Conservation (phyloP, 1,140 invertebrate genomes). For the Musca domestica region DNA sequence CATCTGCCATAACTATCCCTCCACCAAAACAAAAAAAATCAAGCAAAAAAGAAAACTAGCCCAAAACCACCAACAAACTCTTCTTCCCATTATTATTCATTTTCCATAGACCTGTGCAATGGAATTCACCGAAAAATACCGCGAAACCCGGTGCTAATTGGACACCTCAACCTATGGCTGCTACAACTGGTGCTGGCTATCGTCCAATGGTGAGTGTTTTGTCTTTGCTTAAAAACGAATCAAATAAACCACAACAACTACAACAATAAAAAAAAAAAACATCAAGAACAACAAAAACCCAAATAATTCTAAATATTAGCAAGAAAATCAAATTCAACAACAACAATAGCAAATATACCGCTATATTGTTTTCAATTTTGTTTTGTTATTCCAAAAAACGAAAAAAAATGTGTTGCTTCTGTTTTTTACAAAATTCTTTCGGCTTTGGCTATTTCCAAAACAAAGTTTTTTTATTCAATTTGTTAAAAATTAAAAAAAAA, state of each 20-base stretch:
- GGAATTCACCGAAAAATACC: conserved; percentile 82
- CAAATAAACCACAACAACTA: not conserved
- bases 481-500: too few species aligned
- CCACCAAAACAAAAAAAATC: conserved; percentile 1
- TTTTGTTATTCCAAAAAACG: not conserved
- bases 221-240: conserved; percentile 26
- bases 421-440: too few species aligned
- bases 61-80: conserved; percentile 5
- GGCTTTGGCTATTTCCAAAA: too few species aligned
- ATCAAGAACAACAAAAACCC: not conserved
- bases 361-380: not conserved
- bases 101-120: conserved; percentile 67
- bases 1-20: too few species aligned
- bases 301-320: too few species aligned
- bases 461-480: too few species aligned
- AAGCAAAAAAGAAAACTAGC: not conserved
- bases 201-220: conserved; percentile 72
- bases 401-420: not conserved
- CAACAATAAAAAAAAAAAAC: conserved; percentile 10
- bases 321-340: too few species aligned
- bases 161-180: conserved; percentile 82
- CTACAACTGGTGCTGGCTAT: conserved; percentile 79
- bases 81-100: conserved; percentile 23
- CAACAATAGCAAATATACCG: too few species aligned
- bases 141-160: conserved; percentile 73